Evolutionary conservation across 2,888 invertebrate species (phyloP).

Genomic region (Drosophila prolongata): DNA sequence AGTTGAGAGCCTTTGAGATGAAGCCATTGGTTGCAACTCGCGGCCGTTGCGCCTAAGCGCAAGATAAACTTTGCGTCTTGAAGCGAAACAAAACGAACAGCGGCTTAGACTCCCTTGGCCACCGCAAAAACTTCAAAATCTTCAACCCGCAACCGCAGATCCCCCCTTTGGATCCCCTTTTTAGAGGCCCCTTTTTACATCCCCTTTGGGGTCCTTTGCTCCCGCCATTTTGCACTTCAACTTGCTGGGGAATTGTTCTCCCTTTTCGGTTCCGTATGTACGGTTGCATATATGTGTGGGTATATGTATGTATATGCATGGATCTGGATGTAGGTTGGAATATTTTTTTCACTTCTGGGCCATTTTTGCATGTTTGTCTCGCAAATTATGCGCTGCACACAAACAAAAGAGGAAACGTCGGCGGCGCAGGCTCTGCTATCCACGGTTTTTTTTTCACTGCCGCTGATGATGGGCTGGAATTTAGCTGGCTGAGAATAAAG

Average conservation of each 20-base stretch:
- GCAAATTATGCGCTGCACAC: slow-evolving; percentile 77
- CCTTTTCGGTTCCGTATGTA: slow-evolving; percentile 55
- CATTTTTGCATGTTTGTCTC: slow-evolving; percentile 78
- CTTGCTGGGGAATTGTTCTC: slow-evolving; percentile 62
- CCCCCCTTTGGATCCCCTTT: neutral
- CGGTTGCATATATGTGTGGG: slow-evolving; percentile 4
- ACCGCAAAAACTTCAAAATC: slow-evolving; percentile 46
- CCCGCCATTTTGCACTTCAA: slow-evolving; percentile 69
- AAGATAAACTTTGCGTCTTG: slow-evolving; percentile 74
- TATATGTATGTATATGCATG: slow-evolving; percentile 21
- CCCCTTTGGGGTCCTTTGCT: slow-evolving; percentile 34
- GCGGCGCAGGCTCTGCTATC: slow-evolving; percentile 39
- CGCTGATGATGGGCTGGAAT: slow-evolving; percentile 49
- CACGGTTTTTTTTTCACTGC: slow-evolving; percentile 38
- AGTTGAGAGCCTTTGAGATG: slow-evolving; percentile 42
- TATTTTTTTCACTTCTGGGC: slow-evolving; percentile 52
- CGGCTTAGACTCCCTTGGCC: slow-evolving; percentile 11
- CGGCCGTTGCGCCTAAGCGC: slow-evolving; percentile 54
- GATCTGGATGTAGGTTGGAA: slow-evolving; percentile 58
- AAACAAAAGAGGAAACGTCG: slow-evolving; percentile 72
- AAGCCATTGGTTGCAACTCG: slow-evolving; percentile 53
- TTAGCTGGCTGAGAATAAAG: slow-evolving; percentile 18
- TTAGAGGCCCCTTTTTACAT: slow-evolving; percentile 7
- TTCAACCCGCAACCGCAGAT: slow-evolving; percentile 22
- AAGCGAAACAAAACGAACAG: slow-evolving; percentile 54